phyloP scores from a whole-genome alignment of 2,888 invertebrate species.

The Gandaritis pyraliata region DNA sequence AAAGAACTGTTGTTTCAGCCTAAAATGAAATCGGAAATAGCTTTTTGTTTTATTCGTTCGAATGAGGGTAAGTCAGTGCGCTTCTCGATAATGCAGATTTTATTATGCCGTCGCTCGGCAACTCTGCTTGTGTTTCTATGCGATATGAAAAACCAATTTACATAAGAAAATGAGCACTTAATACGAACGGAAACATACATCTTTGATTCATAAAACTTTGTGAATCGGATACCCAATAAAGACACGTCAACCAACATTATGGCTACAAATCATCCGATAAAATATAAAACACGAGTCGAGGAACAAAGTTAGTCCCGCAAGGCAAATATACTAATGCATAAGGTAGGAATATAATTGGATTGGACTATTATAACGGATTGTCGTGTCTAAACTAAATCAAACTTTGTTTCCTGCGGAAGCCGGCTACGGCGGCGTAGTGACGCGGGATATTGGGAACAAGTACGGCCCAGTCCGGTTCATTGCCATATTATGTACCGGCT shows the following conservation, averaged over 20 bases:
- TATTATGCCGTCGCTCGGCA: background rate
- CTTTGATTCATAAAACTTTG: constrained; percentile 15
- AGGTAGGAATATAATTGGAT: constrained; percentile 62
- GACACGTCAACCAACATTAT: constrained; percentile 21
- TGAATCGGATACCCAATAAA: constrained; percentile 16
- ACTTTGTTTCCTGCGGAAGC: constrained; percentile 75
- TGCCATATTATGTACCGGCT: constrained; percentile 49
- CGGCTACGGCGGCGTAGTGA: constrained; percentile 55
- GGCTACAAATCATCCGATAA: constrained; percentile 20
- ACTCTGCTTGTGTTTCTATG: constrained; percentile 1
- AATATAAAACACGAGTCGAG: constrained; percentile 35
- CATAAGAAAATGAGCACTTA: background rate
- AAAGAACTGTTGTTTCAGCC: constrained; percentile 50
- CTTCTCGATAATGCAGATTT: constrained; percentile 23
- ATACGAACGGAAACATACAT: constrained; percentile 4
- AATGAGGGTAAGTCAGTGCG: constrained; percentile 22
- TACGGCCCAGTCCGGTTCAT: constrained; percentile 61
- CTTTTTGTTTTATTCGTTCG: constrained; percentile 29
- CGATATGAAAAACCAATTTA: constrained; percentile 3
- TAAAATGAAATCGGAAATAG: constrained; percentile 40
- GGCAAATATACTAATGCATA: constrained; percentile 36
- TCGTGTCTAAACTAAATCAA: constrained; percentile 79
- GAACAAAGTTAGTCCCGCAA: constrained; percentile 41
- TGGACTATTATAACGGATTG: constrained; percentile 69
- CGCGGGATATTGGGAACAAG: constrained; percentile 59